Evolutionary conservation across 2,888 invertebrate genomes (phyloP).

Genomic region (Taenaris catops): DNA sequence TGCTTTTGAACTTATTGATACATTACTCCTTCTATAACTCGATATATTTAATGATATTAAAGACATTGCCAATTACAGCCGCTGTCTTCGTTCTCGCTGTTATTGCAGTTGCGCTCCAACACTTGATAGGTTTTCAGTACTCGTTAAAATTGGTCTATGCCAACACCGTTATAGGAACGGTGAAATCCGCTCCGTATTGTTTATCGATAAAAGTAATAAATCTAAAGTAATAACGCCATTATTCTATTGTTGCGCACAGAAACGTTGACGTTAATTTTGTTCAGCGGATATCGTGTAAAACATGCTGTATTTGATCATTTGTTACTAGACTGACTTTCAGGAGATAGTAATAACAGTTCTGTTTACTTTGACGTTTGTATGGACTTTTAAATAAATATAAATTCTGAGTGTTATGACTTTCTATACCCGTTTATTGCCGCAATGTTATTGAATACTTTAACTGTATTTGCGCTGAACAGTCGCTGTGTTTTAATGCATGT

Average conservation of each 20-base stretch:
- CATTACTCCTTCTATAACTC: no score
- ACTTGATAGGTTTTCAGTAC: constrained; percentile 21
- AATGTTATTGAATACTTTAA: neutral
- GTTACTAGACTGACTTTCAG: constrained; percentile 18
- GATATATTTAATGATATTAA: no score
- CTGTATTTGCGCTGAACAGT: neutral
- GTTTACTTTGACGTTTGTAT: constrained; percentile 19
- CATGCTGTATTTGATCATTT: constrained; percentile 19
- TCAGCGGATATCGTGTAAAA: constrained; percentile 24
- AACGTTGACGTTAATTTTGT: constrained; percentile 28
- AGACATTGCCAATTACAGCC: no score
- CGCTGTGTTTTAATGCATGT: no score
- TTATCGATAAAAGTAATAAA: constrained; percentile 29
- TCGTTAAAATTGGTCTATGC: constrained; percentile 26
- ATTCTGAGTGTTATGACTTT: constrained; percentile 6
- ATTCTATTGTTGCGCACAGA: constrained; percentile 26
- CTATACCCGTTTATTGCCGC: neutral
- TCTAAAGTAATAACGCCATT: constrained; percentile 30
- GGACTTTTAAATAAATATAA: constrained; percentile 8
- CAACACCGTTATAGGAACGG: constrained; percentile 26
- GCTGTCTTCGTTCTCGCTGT: constrained; percentile 7
- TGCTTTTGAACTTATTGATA: no score
- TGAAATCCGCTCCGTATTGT: constrained; percentile 25
- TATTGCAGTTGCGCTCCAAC: constrained; percentile 10
- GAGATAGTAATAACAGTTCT: constrained; percentile 15